Base-by-base conservation (phyloP, 2,888 invertebrate genomes). In the Ethmia dodecea region DNA sequence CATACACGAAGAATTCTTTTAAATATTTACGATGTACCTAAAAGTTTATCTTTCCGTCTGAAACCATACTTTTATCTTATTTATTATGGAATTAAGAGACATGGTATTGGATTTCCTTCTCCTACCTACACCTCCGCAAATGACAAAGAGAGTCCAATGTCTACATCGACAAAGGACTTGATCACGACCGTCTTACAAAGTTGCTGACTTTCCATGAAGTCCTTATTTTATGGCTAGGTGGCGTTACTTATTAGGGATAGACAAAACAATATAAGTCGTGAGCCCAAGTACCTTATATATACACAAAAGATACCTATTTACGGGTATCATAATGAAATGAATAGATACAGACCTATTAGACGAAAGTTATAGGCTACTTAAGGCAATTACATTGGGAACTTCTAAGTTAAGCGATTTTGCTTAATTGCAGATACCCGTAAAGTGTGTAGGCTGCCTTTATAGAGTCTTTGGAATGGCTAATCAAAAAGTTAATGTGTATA, bases 341-440 rank as follows among this genome's bases (percentile, higher is more conserved):
- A 53, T 52, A 49, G 58, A 61, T 65, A 68, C 61, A 55, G 52
- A 53, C 60, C 61, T 56, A 69, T 73, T 70, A 70, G 54, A 55
- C 47, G 53, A 49, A 58, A 70, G 57, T 67, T 71, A 72, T 66
- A 46, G 57, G 38, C 60, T 52, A 63, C 65, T 65, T 60, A 59
- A 53, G 59, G 57, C 69, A 71, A 70, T 74, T 65, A 68, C 56
- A 59, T 57, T 57, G 50, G 46, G 20, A 25, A 49, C 44, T 52
- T 40, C 49, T 55, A 54, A 47, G 53, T 46, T 50, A 58, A 52
- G 49, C 45, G 47, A 48, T 52, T 58, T 53, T 51, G 49, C 52
- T 59, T 60, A 55, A 53, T 56, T 53, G 47, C 44, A 31, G 31
- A 43, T 13, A 30, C 35, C 36, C 36, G 33, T 45, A 43, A 42